phyloP scores from a whole-genome alignment of 2,113 vertebrate genomes.

The Pristiophorus japonicus region DNA sequence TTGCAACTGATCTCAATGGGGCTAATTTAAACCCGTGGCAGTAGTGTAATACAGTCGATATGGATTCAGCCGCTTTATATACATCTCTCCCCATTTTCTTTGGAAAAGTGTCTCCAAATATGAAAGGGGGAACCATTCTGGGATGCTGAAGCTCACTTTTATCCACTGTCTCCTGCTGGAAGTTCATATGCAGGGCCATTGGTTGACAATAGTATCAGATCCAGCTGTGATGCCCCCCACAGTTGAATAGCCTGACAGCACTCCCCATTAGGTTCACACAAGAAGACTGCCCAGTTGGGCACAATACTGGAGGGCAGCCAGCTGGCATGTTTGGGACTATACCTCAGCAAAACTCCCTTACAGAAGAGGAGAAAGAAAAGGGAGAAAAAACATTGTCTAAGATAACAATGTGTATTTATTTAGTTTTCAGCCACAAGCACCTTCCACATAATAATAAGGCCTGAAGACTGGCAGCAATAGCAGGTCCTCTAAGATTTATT shows the following conservation, averaged over 20 bases:
- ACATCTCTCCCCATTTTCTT: neutral
- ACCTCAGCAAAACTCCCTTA: neutral
- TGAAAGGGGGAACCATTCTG: neutral
- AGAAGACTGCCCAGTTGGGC: neutral
- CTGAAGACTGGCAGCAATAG: constrained; percentile 28
- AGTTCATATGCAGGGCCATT: too few species aligned
- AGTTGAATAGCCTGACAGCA: neutral
- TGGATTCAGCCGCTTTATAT: neutral
- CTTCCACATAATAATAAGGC: neutral
- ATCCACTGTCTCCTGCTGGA: neutral
- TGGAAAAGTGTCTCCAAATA: neutral
- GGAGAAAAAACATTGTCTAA: neutral
- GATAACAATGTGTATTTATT: neutral
- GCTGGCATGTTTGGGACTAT: neutral
- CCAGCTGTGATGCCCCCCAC: neutral
- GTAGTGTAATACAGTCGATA: neutral
- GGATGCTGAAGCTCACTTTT: neutral
- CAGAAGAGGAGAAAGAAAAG: neutral
- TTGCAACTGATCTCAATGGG: neutral
- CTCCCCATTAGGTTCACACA: neutral
- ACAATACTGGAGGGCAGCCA: neutral
- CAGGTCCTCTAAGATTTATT: constrained; percentile 45
- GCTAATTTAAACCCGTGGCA: neutral
- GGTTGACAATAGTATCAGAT: neutral
- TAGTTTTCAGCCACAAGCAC: neutral